Conservation (phyloP, 2,113 vertebrate species). For the Craseonycteris thonglongyai region DNA sequence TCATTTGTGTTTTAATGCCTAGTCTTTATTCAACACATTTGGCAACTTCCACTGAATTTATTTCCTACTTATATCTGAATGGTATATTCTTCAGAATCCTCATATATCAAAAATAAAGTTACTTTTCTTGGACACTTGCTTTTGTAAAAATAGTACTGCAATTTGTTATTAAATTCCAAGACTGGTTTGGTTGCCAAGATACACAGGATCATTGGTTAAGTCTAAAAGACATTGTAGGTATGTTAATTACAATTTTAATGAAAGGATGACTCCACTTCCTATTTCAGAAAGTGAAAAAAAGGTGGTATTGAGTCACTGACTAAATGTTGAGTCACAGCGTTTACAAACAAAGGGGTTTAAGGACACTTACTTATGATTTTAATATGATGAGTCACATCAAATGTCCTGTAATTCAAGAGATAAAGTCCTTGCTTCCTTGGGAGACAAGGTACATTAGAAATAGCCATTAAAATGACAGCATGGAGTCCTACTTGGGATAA, state of each 20-base stretch:
- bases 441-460: background rate
- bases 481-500: background rate
- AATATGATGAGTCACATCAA: background rate
- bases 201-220: background rate
- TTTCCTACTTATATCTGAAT: background rate
- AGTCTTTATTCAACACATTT: background rate
- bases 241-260: background rate
- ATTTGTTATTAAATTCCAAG: background rate
- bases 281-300: background rate
- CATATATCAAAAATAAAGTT: background rate
- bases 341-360: background rate
- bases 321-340: background rate
- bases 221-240: background rate
- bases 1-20: background rate
- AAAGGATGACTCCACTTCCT: background rate
- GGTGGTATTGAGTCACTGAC: background rate
- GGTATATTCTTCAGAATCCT: background rate
- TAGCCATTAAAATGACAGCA: background rate
- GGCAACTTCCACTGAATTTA: background rate
- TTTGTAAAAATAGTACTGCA: background rate
- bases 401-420: background rate
- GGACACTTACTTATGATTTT: background rate
- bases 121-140: background rate
- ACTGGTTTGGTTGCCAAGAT: background rate
- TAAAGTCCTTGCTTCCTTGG: background rate